Evolutionary conservation across 2,888 invertebrate genomes (phyloP).

Genomic region (Heterodera filipjevi): DNA sequence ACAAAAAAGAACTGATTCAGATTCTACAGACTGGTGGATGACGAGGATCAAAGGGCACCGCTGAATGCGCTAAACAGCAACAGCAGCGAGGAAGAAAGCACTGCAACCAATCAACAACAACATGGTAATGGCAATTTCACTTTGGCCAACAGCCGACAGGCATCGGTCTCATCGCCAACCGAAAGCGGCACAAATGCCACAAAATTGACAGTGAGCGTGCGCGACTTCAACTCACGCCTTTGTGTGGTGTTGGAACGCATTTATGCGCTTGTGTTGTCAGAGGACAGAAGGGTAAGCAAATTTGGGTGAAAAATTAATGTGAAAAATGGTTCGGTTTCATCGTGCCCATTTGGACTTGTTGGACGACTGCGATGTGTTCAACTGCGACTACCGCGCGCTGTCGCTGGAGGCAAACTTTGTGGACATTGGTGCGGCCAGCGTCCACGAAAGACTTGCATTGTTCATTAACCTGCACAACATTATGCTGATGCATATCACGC

Average conservation of each 20-base stretch:
- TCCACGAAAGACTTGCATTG: conserved; percentile 68
- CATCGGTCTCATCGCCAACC: not conserved
- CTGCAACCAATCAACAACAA: not conserved
- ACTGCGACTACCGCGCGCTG: conserved; percentile 61
- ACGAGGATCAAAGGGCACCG: conserved; percentile 18
- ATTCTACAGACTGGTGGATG: conserved; percentile 21
- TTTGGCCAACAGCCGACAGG: not conserved
- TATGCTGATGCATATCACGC: conserved; percentile 68
- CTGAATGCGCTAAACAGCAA: conserved; percentile 1
- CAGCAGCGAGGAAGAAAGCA: not conserved
- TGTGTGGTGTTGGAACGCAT: conserved; percentile 66
- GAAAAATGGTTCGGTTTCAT: conserved; percentile 43
- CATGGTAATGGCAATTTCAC: not conserved
- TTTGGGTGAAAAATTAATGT: conserved; percentile 10
- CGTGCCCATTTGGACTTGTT: conserved; percentile 67
- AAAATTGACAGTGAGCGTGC: conserved; percentile 37
- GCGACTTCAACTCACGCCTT: conserved; percentile 66
- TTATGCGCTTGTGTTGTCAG: conserved; percentile 65
- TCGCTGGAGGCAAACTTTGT: conserved; percentile 65
- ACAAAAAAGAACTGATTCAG: not conserved
- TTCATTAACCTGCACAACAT: conserved; percentile 70
- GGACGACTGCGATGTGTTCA: conserved; percentile 65
- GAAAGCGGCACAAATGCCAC: not conserved
- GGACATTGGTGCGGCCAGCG: conserved; percentile 41
- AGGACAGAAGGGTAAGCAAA: conserved; percentile 64